Conservation (phyloP, 2,888 invertebrate genomes). For the Metallyticus violacea region DNA sequence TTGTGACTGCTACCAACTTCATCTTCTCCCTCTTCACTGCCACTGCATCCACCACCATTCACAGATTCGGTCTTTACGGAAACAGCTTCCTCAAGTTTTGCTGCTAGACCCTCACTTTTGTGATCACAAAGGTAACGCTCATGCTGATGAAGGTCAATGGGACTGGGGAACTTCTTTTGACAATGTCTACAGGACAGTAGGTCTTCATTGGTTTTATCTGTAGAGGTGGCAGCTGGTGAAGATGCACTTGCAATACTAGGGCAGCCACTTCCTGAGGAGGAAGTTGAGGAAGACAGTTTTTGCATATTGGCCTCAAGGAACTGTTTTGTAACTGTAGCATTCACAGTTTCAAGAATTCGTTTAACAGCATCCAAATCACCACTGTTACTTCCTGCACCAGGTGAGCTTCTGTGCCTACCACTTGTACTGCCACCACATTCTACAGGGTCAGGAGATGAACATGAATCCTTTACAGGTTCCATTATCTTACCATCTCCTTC, state of each 20-base stretch:
- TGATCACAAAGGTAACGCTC: slow-evolving; percentile 53
- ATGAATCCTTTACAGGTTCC: background rate
- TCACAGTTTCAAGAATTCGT: slow-evolving; percentile 71
- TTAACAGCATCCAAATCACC: slow-evolving; percentile 61
- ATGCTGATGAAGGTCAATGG: slow-evolving; percentile 65
- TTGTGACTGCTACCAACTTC: slow-evolving; percentile 43
- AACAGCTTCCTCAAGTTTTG: slow-evolving; percentile 69
- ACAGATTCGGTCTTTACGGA: slow-evolving; percentile 50
- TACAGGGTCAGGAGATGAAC: slow-evolving; percentile 3
- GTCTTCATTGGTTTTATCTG: background rate
- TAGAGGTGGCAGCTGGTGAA: slow-evolving; percentile 11
- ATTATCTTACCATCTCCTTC: background rate
- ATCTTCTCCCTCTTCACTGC: slow-evolving; percentile 59
- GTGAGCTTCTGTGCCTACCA: slow-evolving; percentile 38
- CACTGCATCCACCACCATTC: slow-evolving; percentile 54
- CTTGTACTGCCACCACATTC: background rate
- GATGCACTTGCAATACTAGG: slow-evolving; percentile 29
- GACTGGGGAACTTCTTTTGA: slow-evolving; percentile 56
- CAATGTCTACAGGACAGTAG: slow-evolving; percentile 58
- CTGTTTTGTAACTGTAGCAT: slow-evolving; percentile 71
- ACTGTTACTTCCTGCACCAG: slow-evolving; percentile 39
- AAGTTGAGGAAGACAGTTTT: slow-evolving; percentile 54
- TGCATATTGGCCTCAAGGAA: slow-evolving; percentile 67
- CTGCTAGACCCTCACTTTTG: slow-evolving; percentile 69
- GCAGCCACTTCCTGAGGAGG: slow-evolving; percentile 40